A percentile compares a stretch with the other conserved stretches of the same genome.
phyloP scores from a whole-genome alignment of 1,140 invertebrate genomes.

The Caenorhabditis latens region DNA sequence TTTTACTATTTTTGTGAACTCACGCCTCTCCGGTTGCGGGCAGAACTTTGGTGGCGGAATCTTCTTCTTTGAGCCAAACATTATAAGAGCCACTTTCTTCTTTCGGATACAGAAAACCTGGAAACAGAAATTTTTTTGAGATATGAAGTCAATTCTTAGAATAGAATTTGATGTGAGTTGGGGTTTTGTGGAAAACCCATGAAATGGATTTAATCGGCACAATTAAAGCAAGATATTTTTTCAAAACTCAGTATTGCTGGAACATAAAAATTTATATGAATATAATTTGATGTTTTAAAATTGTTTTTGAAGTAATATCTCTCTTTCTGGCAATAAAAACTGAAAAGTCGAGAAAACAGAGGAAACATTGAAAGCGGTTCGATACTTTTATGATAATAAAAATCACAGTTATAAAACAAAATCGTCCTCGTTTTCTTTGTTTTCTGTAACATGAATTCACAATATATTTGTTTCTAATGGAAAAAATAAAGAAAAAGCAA shows the following conservation, averaged over 20 bases:
- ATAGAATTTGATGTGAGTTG: not conserved
- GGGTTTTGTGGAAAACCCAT: too few relatives aligned
- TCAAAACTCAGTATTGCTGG: too few relatives aligned
- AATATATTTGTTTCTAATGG: not conserved
- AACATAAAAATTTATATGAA: too few relatives aligned
- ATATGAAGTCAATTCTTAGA: not conserved
- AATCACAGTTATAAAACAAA: not conserved
- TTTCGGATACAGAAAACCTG: not conserved
- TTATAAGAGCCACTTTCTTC: not conserved
- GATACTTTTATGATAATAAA: not conserved
- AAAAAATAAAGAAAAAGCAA: not conserved
- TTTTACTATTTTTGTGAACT: not conserved
- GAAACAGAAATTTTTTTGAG: not conserved
- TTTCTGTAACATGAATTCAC: not conserved
- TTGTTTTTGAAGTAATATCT: too few relatives aligned
- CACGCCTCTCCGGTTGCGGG: constrained; percentile 12
- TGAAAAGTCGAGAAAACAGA: too few relatives aligned
- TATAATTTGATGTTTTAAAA: too few relatives aligned
- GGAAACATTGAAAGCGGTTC: too few relatives aligned
- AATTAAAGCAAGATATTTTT: too few relatives aligned
- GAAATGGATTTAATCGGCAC: too few relatives aligned
- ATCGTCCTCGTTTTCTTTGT: not conserved
- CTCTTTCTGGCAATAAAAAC: too few relatives aligned
- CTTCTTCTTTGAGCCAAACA: constrained; percentile 1
- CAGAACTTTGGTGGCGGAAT: constrained; percentile 26